Evolutionary conservation across 2,113 vertebrate species (phyloP).

Genomic region (Stegostoma tigrinum): DNA sequence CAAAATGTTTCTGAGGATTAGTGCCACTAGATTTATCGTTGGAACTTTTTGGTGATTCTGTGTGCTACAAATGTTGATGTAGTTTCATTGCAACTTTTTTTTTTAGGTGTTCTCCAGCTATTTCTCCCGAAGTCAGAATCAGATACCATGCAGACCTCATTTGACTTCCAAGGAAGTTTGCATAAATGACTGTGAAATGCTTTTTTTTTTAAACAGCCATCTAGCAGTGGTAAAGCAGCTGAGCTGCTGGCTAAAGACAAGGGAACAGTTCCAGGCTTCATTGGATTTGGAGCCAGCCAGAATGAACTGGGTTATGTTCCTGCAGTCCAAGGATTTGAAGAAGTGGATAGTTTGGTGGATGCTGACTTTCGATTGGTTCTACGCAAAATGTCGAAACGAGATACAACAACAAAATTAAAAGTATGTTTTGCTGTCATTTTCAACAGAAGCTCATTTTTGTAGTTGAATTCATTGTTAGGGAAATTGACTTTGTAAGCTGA

Average conservation of each 20-base stretch:
- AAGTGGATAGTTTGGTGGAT: constrained; percentile 90
- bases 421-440: constrained; percentile 51
- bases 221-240: constrained; percentile 86
- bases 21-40: neutral
- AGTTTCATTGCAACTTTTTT: neutral
- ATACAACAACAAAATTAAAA: constrained; percentile 85
- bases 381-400: constrained; percentile 87
- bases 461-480: neutral
- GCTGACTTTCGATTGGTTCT: constrained; percentile 92
- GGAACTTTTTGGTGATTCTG: neutral
- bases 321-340: constrained; percentile 86
- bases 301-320: constrained; percentile 85
- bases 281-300: constrained; percentile 78
- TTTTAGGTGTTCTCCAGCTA: neutral
- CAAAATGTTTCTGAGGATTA: neutral
- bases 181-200: neutral
- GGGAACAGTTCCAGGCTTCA: constrained; percentile 83
- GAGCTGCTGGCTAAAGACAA: constrained; percentile 83
- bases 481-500: neutral
- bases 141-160: neutral
- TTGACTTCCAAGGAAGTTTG: neutral
- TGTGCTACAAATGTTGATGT: neutral
- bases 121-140: neutral
- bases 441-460: neutral
- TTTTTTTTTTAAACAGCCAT: constrained; percentile 64